Base-by-base conservation (phyloP, 1,140 invertebrate genomes). In the Bombus polaris region DNA sequence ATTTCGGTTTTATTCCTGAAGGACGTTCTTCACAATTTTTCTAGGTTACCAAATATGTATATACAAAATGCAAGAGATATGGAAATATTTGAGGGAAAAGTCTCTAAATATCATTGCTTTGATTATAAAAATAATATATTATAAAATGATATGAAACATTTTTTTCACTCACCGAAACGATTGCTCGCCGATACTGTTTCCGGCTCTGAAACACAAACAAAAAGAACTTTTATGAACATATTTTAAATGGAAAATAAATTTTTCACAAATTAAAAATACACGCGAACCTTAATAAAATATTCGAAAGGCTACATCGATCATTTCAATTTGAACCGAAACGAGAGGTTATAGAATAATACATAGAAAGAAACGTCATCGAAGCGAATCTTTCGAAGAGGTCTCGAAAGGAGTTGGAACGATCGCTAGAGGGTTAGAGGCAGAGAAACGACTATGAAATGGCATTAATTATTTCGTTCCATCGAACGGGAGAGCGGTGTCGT, bases 391-490 rank as follows among this genome's bases (percentile, higher is more conserved):
- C 18, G 25, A 28, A 15, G 37, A n/a, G 22, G 37, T 6, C 1
- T 72, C 15, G 22, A 10, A 37, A 37, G 28, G 15, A 57, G 22
- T 25, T 47, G 25, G 8, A 18, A 39, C 42, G 44, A 35, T 62
- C 5, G 53, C 1, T 39, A 9, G 10, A 12, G 25, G 32, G 32
- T 65, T 35, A 47, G 42, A n/a, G 18, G n/a, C 22, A 44, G 70
- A 35, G 39, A n/a, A 25, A 37, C 15, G 32, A 25, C 22, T 37
- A n/a, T 28, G 15, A 80, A 53, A 70, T 66, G 66, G 13, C 78
- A 53, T 80, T 81, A 76, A 83, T 83, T 83, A 75, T 65, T 53
- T 83, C 62, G 73, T 83, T 57, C 44, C 10, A 39, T 44, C 28
- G 59, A 65, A 53, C 62, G 44, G 15, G 28, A 28, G 57, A 39